These are phyloP conservation scores for Gallinago paraguaiae DNA, from an alignment of 2,113 vertebrate species.

Conservation along the genomic window DNA sequence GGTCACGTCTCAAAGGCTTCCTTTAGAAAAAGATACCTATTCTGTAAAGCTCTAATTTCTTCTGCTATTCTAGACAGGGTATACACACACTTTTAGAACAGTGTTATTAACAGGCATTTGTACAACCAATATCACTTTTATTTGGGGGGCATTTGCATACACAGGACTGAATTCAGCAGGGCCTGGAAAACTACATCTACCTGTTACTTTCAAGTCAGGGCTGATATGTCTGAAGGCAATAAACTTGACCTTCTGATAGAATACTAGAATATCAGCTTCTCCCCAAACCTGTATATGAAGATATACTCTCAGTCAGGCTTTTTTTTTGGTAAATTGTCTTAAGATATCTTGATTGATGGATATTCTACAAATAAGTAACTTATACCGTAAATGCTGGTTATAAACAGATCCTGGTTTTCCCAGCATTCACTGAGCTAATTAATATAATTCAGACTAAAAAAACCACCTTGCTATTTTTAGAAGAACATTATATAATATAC, in stretches of 20 bases:
- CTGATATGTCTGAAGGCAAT: neutral
- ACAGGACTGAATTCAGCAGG: neutral
- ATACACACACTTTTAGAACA: neutral
- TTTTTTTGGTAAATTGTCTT: neutral
- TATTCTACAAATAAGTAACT: neutral
- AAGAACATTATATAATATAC: conserved; percentile 15
- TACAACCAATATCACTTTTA: neutral
- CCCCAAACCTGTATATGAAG: neutral
- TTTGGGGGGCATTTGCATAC: neutral
- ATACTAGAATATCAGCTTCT: neutral
- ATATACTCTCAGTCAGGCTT: neutral
- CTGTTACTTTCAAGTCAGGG: neutral
- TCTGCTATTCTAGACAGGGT: neutral
- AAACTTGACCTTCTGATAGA: neutral
- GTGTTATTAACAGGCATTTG: neutral
- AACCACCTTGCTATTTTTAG: conserved; percentile 18
- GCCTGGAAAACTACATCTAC: neutral
- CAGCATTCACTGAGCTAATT: neutral
- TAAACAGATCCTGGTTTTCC: neutral
- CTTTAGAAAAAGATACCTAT: neutral
- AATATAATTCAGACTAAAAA: neutral
- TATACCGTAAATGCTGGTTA: neutral
- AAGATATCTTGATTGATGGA: neutral
- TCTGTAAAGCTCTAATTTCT: neutral
- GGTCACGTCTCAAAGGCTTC: neutral